Base-by-base conservation (phyloP, 1,140 invertebrate species). In the Drosophila mojavensis region DNA sequence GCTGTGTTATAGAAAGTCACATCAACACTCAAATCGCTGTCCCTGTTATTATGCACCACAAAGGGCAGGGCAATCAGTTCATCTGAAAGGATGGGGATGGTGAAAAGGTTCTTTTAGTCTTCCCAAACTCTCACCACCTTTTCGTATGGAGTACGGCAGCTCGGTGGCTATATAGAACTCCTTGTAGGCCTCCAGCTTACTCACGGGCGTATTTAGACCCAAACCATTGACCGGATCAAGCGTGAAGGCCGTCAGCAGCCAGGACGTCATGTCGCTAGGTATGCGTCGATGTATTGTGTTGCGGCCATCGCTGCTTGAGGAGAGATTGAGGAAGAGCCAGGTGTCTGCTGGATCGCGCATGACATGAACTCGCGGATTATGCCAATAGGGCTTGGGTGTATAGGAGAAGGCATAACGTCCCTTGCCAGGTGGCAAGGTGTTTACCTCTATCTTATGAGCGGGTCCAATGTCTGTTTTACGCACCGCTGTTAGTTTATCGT, bases 211-310 rank as follows among this genome's bases (percentile, higher is more conserved):
- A 10, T 96, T 95, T 1, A 99, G 93, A 3, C 97, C 98, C 1
- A 99, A 93, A 9, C 98, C 98, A 74, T 95, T 93, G 0, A 96
- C 93, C 0, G 96, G 94, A 93, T 98, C 97, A 47, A 99, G 93
- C 1, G 98, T 97, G 92, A 99, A 99, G 3, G 97, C 98, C 20
- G 96, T 97, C 0, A 99, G 94, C 7, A 97, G 94, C 98, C 98
- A 99, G 2, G 97, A 97, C 1, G 97, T 98, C 48, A 99, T 97
- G 0, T 97, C 96, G 71, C 97, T 96, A 0, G 98, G 98, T 43
- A 98, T 95, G 33, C 92, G 86, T 20, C 89, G 59, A 41, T 92
- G 91, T 51, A 93, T 93, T 24, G 94, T 94, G 17, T 82, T 90
- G 20, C 86, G 74, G 28, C 92, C 91, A 48, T 92, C 91, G 60